Base-by-base conservation (phyloP, 2,113 vertebrate species). In the Macaca nemestrina region DNA sequence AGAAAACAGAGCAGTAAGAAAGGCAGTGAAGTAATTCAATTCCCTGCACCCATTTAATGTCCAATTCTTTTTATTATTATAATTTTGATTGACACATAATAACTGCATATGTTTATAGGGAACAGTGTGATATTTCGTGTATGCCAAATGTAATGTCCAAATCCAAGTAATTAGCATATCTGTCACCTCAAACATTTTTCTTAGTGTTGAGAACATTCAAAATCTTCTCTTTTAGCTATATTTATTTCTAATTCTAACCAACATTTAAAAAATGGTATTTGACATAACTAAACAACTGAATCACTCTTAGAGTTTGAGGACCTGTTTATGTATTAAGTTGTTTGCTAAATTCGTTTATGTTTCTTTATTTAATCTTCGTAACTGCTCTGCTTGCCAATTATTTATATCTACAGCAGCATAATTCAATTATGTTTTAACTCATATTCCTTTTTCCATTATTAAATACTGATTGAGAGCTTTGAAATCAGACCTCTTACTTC, bases 301-400 rank as follows among this genome's bases (percentile, higher is more conserved):
- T 87, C 73, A 40, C 17, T 55, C 5, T 52, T 73, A 85, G 22
- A 48, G 94, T 76, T 70, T 48, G 43, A 95, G 43, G 55, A 43
- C 25, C 16, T 50, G 48, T 1, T 55, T 78, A 57, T 91, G 4
- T 52, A 67, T 86, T 57, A 61, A 6, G 2, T 75, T 83, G 8
- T 82, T 93, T 75, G 35, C 30, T 86, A 86, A 94, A 40, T 93
- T 95, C 7, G 88, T 82, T 88, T 78, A 25, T 64, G 35, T 68
- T 70, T 94, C 40, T 43, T 88, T 10, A 59, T 12, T 82, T 82
- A 73, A 82, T 94, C 64, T 87, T 76, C 38, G 35, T 1, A 8
- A 40, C 2, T 64, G 72, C 8, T 83, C 52, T 61, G 23, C 40
- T 64, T 85, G 4, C 3, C 55, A 50, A 83, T 6, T 64, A 45